These are phyloP conservation scores for Callaeas wilsoni DNA, from an alignment of 2,113 vertebrate genomes.

Conservation along the genomic window DNA sequence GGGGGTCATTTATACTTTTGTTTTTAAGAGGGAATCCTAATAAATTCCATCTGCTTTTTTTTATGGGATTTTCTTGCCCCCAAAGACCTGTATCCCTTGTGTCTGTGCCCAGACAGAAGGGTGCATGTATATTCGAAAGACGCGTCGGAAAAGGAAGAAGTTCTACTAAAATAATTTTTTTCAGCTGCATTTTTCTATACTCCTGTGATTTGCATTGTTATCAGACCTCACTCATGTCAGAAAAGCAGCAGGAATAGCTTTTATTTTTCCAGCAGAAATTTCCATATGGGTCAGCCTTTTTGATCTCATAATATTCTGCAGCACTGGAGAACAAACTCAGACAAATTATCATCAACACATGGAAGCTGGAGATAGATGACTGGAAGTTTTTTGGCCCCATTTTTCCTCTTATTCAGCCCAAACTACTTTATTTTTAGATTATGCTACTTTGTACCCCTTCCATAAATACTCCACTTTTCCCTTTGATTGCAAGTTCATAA, in stretches of 20 bases:
- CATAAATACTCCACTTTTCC: slow-evolving; percentile 9
- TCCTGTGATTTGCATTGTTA: background rate
- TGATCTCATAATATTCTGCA: slow-evolving; percentile 15
- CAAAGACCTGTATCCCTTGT: background rate
- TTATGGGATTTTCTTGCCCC: background rate
- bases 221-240: background rate
- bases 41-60: background rate
- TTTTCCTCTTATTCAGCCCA: background rate
- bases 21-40: background rate
- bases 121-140: background rate
- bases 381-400: slow-evolving; percentile 1
- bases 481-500: slow-evolving; percentile 23
- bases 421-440: slow-evolving; percentile 36
- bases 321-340: background rate
- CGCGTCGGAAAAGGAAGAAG: background rate
- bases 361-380: background rate
- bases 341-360: background rate
- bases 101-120: background rate
- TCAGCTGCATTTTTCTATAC: background rate
- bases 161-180: background rate
- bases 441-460: background rate
- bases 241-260: background rate
- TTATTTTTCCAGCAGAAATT: slow-evolving; percentile 17
- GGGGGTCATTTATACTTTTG: background rate
- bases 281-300: slow-evolving; percentile 28